Evolutionary conservation across 1,140 invertebrate genomes (phyloP), one percentile per base, ranked within the genome.

Genomic region (Brachionus calyciflorus): DNA sequence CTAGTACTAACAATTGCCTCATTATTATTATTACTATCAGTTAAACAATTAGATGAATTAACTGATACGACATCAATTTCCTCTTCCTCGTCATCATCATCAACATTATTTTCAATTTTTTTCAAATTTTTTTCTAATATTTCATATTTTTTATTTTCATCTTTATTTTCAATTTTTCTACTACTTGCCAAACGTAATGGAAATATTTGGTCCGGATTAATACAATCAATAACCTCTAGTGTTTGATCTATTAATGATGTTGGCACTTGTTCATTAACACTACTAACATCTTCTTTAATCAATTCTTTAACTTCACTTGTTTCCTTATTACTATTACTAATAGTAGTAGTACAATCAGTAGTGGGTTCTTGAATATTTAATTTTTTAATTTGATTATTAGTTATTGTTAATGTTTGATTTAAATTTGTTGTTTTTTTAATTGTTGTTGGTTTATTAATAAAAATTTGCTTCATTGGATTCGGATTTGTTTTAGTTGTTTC

Each of bases 131-230:
- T 44, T 19, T 44, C 60, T 65, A 65, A 44, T 44, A 19, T 12
- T 3, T 28, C 17, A 41, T 37, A 10, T 7, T 6, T 40, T 37
- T 60, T 12, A 7, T 28, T 60, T 17, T 33, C 33, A 60, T 33
- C 21, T 60, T 33, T 60, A 37, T 7, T 0, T 24, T 70, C 40
- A n/a, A n/a, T n/a, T 28, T 37, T 24, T 5, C 46, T 33, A 17
- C 24, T 26, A n/a, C 21, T 46, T 12, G 28, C 48, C 17, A 70
- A 46, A 14, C 69, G 44, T 30, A 26, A 10, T 21, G 69, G 69
- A 73, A 73, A 73, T 51, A 73, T 73, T 40, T 73, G 69, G 21
- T 53, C 69, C 1, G 69, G 69, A 73, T 73, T 73, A 14, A 73
- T 55, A 24, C 69, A 73, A 41, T 73, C 69, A 37, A 73, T 73